phyloP scores from a whole-genome alignment of 2,797 vertebrate species.

The Hylomyscus alleni region DNA sequence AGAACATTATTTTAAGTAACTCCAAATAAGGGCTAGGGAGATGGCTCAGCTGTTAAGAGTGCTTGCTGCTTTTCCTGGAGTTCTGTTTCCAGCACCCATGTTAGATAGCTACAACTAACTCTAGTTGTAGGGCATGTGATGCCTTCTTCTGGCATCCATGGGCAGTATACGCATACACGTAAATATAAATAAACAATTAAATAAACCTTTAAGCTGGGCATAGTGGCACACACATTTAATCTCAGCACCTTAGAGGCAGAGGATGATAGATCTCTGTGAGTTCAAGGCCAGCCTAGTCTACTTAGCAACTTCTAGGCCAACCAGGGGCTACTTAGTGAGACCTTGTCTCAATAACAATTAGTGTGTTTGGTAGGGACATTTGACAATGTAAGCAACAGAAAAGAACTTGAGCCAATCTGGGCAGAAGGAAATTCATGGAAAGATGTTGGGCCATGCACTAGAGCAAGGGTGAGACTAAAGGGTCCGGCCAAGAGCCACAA shows the following conservation, averaged over 20 bases:
- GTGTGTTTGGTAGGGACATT: background rate
- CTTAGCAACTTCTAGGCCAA: background rate
- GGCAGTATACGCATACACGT: background rate
- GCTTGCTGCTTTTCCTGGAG: background rate
- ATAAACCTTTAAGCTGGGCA: background rate
- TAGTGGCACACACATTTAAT: background rate
- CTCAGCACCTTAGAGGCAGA: background rate
- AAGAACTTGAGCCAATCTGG: conserved; percentile 34
- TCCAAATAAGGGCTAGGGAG: background rate
- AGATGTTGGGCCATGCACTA: background rate
- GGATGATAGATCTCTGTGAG: background rate
- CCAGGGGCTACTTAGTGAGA: background rate
- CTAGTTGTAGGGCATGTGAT: background rate
- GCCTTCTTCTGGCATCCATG: background rate
- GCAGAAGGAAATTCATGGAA: conserved; percentile 59
- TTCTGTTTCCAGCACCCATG: background rate
- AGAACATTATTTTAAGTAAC: background rate
- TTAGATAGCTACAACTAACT: background rate
- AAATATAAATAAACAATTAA: background rate
- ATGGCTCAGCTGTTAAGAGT: background rate
- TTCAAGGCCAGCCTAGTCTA: background rate
- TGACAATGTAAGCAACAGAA: conserved; percentile 62
- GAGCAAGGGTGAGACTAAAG: conserved; percentile 51
- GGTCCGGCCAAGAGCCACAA: conserved; percentile 46
- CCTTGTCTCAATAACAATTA: background rate